phyloP scores from a whole-genome alignment of 92 coral and sea anemone species.

The Metridium senile region DNA sequence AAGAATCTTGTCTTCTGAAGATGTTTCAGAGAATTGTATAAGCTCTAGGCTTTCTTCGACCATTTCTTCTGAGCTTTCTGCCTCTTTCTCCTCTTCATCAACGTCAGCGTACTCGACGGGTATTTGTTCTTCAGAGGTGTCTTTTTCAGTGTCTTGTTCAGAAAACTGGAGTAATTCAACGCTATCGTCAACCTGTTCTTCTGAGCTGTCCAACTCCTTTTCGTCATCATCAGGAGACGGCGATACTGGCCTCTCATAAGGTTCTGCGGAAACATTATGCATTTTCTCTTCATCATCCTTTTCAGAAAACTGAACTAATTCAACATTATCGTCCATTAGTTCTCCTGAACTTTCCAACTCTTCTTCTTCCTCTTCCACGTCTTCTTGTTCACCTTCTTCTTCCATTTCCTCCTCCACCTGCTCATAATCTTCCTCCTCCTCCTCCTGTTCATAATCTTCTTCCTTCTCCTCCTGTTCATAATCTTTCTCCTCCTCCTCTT shows the following conservation, averaged over 20 bases:
- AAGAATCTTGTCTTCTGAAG: slow-evolving; percentile 6
- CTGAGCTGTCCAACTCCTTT: slow-evolving; percentile 21
- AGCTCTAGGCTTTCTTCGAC: slow-evolving; percentile 19
- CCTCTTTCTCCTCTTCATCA: not conserved
- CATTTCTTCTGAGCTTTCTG: slow-evolving; percentile 13
- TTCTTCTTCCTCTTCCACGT: slow-evolving; percentile 17
- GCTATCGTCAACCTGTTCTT: slow-evolving; percentile 27
- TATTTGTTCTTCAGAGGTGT: not conserved
- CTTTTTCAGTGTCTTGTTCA: not conserved
- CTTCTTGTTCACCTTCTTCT: slow-evolving; percentile 1
- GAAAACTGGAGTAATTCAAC: slow-evolving; percentile 13
- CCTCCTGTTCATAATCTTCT: slow-evolving; percentile 44
- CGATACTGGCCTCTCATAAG: not conserved
- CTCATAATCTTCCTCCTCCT: slow-evolving; percentile 40
- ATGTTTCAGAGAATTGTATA: slow-evolving; percentile 17
- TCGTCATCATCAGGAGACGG: slow-evolving; percentile 3
- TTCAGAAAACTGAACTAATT: slow-evolving; percentile 27
- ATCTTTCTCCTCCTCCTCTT: slow-evolving; percentile 2
- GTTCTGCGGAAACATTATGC: not conserved
- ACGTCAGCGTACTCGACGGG: not conserved
- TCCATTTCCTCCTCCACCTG: slow-evolving; percentile 39
- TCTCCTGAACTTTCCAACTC: slow-evolving; percentile 12
- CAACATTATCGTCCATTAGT: slow-evolving; percentile 20
- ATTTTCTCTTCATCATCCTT: slow-evolving; percentile 26
- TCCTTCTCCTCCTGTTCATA: slow-evolving; percentile 10